phyloP scores from a whole-genome alignment of 2,888 invertebrate species.

The Cylloceria caligata region DNA sequence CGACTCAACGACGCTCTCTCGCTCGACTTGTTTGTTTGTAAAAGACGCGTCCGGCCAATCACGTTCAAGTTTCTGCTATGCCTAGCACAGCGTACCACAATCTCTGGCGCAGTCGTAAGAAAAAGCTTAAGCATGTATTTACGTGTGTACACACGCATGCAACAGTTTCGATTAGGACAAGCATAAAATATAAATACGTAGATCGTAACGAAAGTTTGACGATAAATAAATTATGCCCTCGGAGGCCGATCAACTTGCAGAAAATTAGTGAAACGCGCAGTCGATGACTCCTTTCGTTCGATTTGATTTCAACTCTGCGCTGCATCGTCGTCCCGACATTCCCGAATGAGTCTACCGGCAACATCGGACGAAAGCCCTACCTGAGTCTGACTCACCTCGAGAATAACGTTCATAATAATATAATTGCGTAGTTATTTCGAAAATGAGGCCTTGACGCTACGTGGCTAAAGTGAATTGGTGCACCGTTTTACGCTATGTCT shows the following conservation, averaged over 20 bases:
- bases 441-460: constrained; percentile 24
- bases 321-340: constrained; percentile 7
- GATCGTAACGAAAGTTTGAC: constrained; percentile 52
- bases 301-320: neutral
- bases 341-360: neutral
- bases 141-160: neutral
- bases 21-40: constrained; percentile 66
- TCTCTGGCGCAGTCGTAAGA: neutral
- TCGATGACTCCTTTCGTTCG: constrained; percentile 22
- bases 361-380: neutral
- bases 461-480: constrained; percentile 39
- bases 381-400: constrained; percentile 19
- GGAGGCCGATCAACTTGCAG: constrained; percentile 26
- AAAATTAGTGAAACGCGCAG: constrained; percentile 35
- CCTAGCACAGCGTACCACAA: neutral
- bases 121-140: neutral
- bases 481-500: constrained; percentile 26
- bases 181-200: constrained; percentile 15
- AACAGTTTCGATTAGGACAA: neutral
- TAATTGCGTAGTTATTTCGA: constrained; percentile 51
- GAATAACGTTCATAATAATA: constrained; percentile 19
- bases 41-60: constrained; percentile 59
- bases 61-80: constrained; percentile 21
- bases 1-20: constrained; percentile 45
- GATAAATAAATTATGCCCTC: constrained; percentile 49